Conservation (phyloP, 2,797 vertebrate genomes). For the Scolopax bukidnonensis region DNA sequence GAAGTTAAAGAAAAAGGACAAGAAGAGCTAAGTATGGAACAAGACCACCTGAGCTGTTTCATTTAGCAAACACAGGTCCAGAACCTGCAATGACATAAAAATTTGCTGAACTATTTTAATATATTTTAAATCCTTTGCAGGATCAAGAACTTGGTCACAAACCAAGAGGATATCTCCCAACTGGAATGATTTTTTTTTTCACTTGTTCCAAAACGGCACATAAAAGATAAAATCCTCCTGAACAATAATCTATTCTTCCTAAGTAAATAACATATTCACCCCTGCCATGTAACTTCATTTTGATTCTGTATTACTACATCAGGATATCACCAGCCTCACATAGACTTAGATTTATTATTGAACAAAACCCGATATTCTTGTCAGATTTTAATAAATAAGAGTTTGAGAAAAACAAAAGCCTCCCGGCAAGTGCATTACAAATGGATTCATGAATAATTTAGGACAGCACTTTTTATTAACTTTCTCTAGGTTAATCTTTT, state of each 20-base stretch:
- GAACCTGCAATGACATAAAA: background rate
- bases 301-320: conserved; percentile 32
- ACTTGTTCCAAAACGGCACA: background rate
- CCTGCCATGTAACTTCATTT: conserved; percentile 40
- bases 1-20: background rate
- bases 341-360: conserved; percentile 47
- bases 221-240: conserved; percentile 46
- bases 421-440: conserved; percentile 31
- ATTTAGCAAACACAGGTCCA: background rate
- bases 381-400: conserved; percentile 71
- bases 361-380: conserved; percentile 48
- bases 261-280: conserved; percentile 45
- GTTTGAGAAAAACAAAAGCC: conserved; percentile 62
- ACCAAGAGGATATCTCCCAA: background rate
- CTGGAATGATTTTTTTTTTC: background rate
- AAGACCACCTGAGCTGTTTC: background rate
- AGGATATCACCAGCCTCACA: conserved; percentile 15
- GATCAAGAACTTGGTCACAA: background rate
- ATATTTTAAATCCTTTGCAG: background rate
- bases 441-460: conserved; percentile 60
- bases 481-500: conserved; percentile 46
- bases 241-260: conserved; percentile 43
- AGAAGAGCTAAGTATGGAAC: background rate
- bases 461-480: conserved; percentile 48
- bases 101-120: background rate